phyloP scores from a whole-genome alignment of 2,797 vertebrate species.

The Myripristis jacobus region DNA sequence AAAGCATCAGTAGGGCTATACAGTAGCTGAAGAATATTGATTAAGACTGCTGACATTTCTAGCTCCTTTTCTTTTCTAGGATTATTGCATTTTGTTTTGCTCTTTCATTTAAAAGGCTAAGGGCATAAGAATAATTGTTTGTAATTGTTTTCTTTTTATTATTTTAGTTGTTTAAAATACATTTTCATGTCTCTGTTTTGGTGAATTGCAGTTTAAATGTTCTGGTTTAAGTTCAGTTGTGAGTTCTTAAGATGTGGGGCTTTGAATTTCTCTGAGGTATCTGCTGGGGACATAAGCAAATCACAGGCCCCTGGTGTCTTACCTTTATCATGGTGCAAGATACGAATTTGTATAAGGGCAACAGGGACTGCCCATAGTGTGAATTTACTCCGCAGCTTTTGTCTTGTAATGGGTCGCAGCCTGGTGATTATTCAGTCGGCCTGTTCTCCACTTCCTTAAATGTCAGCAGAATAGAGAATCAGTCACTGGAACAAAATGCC shows the following conservation, averaged over 20 bases:
- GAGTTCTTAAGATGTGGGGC: too few relatives aligned
- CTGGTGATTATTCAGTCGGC: background rate
- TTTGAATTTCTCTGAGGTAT: too few relatives aligned
- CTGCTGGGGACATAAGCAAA: too few relatives aligned
- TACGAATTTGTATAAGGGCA: background rate
- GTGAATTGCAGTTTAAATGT: too few relatives aligned
- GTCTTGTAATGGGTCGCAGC: background rate
- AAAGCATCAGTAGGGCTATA: slow-evolving; percentile 39
- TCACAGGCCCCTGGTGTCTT: too few relatives aligned
- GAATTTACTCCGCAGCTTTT: background rate
- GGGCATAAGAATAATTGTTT: background rate
- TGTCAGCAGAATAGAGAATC: slow-evolving; percentile 2
- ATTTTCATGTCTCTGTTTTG: too few relatives aligned
- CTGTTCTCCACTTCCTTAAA: background rate
- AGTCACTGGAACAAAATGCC: background rate
- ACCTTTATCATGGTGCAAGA: background rate
- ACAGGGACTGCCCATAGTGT: background rate
- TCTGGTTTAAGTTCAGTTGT: too few relatives aligned
- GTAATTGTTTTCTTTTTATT: too few relatives aligned
- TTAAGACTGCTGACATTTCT: slow-evolving; percentile 74
- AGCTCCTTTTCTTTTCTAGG: slow-evolving; percentile 36
- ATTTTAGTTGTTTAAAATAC: too few relatives aligned
- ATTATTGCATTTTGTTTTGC: background rate
- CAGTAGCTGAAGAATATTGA: slow-evolving; percentile 63
- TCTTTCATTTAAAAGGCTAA: slow-evolving; percentile 18